These are phyloP conservation scores for Mormyrus hasselquistii DNA, from an alignment of 2,797 vertebrate genomes.

Conservation along the genomic window DNA sequence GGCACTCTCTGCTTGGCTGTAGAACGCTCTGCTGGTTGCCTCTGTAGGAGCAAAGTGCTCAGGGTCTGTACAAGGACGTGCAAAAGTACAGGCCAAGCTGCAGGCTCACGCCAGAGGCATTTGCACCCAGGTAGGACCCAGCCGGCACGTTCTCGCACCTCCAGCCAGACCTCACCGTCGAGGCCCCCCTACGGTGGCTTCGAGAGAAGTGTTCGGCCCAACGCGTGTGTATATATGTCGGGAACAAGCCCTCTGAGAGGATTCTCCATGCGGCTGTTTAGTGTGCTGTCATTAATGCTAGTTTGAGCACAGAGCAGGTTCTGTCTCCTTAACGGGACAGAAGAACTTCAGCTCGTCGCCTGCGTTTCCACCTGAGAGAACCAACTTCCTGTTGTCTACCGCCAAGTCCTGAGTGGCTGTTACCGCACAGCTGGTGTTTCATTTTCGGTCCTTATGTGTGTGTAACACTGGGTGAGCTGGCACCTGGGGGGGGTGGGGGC, in stretches of 20 bases:
- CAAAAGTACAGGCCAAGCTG: background rate
- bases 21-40: constrained; percentile 5
- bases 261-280: background rate
- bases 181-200: background rate
- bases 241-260: background rate
- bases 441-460: background rate
- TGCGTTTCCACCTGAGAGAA: background rate
- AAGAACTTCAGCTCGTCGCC: background rate
- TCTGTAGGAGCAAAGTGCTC: background rate
- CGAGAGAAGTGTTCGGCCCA: background rate
- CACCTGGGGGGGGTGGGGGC: background rate
- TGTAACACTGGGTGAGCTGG: background rate
- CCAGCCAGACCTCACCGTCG: background rate
- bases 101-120: background rate
- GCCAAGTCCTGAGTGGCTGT: background rate
- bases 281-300: background rate
- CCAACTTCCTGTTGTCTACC: background rate
- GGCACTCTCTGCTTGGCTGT: background rate
- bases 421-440: background rate
- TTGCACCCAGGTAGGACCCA: background rate
- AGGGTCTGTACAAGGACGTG: background rate
- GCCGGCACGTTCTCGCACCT: background rate
- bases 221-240: background rate
- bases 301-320: background rate
- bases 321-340: background rate